Percentiles rank a stretch among this genome's conserved stretches.
Evolutionary conservation across 2,113 vertebrate genomes (phyloP).

Genomic region (Mus pahari): DNA sequence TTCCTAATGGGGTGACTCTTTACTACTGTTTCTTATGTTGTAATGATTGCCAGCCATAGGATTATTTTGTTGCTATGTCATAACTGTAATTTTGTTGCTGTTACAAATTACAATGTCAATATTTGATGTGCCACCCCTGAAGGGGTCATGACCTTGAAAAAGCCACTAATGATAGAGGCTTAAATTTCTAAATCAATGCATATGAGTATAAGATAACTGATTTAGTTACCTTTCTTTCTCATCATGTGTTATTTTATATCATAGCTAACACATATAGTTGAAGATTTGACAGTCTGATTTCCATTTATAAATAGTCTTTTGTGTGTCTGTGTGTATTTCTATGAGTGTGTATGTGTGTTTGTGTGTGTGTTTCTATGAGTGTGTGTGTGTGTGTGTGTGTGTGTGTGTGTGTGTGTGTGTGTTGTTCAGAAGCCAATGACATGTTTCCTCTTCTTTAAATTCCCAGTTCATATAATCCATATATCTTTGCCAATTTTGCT

Average conservation of each 20-base stretch:
- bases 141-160: neutral
- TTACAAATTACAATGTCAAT: neutral
- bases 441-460: constrained; percentile 30
- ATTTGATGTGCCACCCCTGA: neutral
- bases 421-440: neutral
- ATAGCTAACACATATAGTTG: neutral
- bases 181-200: neutral
- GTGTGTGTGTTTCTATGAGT: neutral
- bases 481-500: neutral
- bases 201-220: neutral
- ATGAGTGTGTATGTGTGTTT: neutral
- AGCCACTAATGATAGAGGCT: neutral
- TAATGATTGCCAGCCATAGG: neutral
- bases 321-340: neutral
- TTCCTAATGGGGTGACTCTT: neutral
- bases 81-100: neutral
- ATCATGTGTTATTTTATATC: neutral
- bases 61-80: neutral
- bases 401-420: neutral
- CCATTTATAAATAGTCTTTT: neutral
- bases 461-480: neutral
- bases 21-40: neutral
- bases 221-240: neutral
- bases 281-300: neutral
- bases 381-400: neutral